Conservation (phyloP, 1,140 invertebrate genomes). For the Drosophila sp. region DNA sequence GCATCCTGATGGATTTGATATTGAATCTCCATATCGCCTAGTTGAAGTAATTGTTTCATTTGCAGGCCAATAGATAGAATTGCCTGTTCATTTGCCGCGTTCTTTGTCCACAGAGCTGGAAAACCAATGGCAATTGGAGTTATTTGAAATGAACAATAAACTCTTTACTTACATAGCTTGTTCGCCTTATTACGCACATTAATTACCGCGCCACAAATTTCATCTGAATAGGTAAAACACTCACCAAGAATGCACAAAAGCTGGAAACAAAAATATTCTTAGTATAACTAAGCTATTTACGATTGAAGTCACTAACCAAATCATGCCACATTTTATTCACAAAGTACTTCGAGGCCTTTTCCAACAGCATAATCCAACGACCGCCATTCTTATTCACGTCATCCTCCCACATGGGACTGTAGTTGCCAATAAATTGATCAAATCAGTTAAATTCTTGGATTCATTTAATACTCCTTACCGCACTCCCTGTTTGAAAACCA, state of each 20-base stretch:
- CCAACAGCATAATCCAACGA: slow-evolving; percentile 96
- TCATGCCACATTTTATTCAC: slow-evolving; percentile 98
- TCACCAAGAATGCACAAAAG: slow-evolving; percentile 98
- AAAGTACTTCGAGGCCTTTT: slow-evolving; percentile 91
- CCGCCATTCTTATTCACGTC: slow-evolving; percentile 93
- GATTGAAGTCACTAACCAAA: slow-evolving; percentile 87
- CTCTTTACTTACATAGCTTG: slow-evolving; percentile 87
- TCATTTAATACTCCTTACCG: slow-evolving; percentile 82
- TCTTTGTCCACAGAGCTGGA: slow-evolving; percentile 93
- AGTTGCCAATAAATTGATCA: background rate
- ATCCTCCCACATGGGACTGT: slow-evolving; percentile 99
- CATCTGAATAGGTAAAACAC: slow-evolving; percentile 95
- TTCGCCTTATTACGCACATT: slow-evolving; percentile 96
- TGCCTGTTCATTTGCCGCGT: slow-evolving; percentile 89
- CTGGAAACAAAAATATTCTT: slow-evolving; percentile 19
- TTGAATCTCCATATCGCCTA: slow-evolving; percentile 83
- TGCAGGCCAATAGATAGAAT: slow-evolving; percentile 92
- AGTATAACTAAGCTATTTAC: background rate
- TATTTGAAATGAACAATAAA: no score
- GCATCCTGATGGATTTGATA: slow-evolving; percentile 94
- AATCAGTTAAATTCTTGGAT: background rate
- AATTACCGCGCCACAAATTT: slow-evolving; percentile 97
- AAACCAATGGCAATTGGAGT: no score
- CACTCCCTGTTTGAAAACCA: slow-evolving; percentile 97
- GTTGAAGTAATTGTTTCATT: slow-evolving; percentile 91